Base-by-base conservation (phyloP, 2,888 invertebrate species). In the Lobophora halterata region DNA sequence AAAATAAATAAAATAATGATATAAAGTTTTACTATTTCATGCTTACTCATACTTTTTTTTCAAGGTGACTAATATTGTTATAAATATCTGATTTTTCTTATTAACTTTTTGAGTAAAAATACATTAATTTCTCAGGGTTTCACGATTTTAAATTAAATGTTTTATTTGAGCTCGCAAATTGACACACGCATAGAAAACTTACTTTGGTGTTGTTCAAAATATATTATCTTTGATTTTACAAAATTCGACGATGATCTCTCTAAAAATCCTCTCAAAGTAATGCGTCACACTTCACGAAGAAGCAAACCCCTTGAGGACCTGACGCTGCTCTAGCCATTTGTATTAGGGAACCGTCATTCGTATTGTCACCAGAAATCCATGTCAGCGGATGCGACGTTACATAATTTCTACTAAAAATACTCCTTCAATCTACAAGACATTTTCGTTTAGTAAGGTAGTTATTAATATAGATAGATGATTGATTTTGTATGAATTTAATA, bases 271-370 rank as follows among this genome's bases (percentile, higher is more conserved):
- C 50, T 58, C 52, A 61, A 61, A 65, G 62, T 65, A 67, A 64
- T 58, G 55, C 61, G 60, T 63, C 55, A 61, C 63, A 55, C 63
- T 62, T 59, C 60, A 61, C 58, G 48, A 48, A 48, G 48, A 48
- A 52, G 51, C 50, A 47, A 52, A 52, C 47, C 64, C 64, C 62
- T 49, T 9, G 48, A 58, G 64, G 48, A 40, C 40, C 50, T 34
- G 49, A 55, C 55, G 46, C 30, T 37, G 53, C 58, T 50, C 46
- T 50, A 58, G 59, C 58, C 61, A 65, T 67, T 58, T 53, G 50
- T 53, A 50, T 53, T 48, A 58, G 52, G 55, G 55, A 55, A 55
- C 51, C 55, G 50, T 54, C 55, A 60, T 63, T 62, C 61, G 51
- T 62, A 58, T 60, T 58, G 61, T 59, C 58, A 52, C 49, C 38